phyloP scores from a whole-genome alignment of 2,888 invertebrate genomes.

The Eristalinus aeneus region DNA sequence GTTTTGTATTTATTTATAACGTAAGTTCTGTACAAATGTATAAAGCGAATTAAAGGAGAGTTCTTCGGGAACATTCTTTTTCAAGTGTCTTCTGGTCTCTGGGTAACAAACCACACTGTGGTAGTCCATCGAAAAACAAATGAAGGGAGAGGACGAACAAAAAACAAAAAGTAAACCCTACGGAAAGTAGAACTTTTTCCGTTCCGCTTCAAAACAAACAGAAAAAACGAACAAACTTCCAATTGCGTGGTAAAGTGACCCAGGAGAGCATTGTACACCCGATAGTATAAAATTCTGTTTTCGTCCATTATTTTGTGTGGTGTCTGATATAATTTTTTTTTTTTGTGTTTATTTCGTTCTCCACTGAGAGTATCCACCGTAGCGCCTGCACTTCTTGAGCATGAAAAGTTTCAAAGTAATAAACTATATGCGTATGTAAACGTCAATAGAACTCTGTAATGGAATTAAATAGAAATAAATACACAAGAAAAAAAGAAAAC shows the following conservation, averaged over 20 bases:
- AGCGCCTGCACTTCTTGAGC: slow-evolving; percentile 56
- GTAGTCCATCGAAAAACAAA: too few species aligned
- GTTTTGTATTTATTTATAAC: slow-evolving; percentile 4
- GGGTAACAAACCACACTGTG: neutral
- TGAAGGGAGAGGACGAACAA: neutral
- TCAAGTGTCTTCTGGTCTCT: slow-evolving; percentile 7
- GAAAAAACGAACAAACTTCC: slow-evolving; percentile 5
- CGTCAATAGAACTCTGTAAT: slow-evolving; percentile 65
- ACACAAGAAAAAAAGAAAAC: neutral
- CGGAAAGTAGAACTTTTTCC: slow-evolving; percentile 6
- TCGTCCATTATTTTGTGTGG: slow-evolving; percentile 2
- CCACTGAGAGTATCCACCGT: slow-evolving; percentile 49
- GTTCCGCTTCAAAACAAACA: neutral
- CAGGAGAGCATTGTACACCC: slow-evolving; percentile 50
- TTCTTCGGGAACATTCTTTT: neutral
- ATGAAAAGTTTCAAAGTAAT: slow-evolving; percentile 37
- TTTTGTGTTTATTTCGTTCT: slow-evolving; percentile 36
- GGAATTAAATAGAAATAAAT: slow-evolving; percentile 17
- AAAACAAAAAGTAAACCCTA: too few species aligned
- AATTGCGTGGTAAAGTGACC: slow-evolving; percentile 39
- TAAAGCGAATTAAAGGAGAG: neutral
- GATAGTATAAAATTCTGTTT: slow-evolving; percentile 1
- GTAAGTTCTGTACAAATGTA: neutral
- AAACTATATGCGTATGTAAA: slow-evolving; percentile 31
- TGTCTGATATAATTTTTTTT: neutral